Base-by-base conservation (phyloP, 2,888 invertebrate species). In the Lasioglossum malachurum region DNA sequence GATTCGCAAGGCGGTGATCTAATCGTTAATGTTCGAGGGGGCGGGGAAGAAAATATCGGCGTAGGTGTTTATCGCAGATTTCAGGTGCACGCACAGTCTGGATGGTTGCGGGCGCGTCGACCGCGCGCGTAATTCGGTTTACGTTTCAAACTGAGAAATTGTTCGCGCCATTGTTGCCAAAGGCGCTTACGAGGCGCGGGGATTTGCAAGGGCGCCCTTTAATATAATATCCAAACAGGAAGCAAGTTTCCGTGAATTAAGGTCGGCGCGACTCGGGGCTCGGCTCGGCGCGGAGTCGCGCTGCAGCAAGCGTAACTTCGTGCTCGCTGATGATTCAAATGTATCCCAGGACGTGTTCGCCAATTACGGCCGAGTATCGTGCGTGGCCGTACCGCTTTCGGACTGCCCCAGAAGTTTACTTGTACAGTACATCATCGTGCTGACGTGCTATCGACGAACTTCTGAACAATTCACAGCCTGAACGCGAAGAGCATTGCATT, bases 81-180 rank as follows among this genome's bases (percentile, higher is more conserved):
- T 57, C 35, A 46, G 69, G 35, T 53, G 14, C 4, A 23, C 12
- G 12, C 67, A 7, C 53, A 23, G 19, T 16, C 67, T 23, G 53
- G 76, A 77, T 71, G 44, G 67, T 49, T 75, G 46, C 74, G 16
- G 4, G 69, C 31, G 23, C 16, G 23, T 3, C 69, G 46, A 60
- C 60, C 1, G 23, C 69, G 80, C 23, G 53, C 64, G 44, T 80
- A 85, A 86, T 85, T 86, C 75, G 38, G 71, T 85, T 78, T 69
- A 38, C 72, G 76, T 35, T 38, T 44, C 44, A 38, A 76, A 81
- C 76, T 71, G 69, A 38, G 57, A 72, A 49, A 79, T 79, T 69
- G 72, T 79, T 49, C 72, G 64, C 67, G 72, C 44, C 60, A 78
- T 53, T 41, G 71, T 83, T 75, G 75, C 60, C 57, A 27, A 69